Conservation (phyloP, 2,113 vertebrate genomes). For the Aleadryas rufinucha region DNA sequence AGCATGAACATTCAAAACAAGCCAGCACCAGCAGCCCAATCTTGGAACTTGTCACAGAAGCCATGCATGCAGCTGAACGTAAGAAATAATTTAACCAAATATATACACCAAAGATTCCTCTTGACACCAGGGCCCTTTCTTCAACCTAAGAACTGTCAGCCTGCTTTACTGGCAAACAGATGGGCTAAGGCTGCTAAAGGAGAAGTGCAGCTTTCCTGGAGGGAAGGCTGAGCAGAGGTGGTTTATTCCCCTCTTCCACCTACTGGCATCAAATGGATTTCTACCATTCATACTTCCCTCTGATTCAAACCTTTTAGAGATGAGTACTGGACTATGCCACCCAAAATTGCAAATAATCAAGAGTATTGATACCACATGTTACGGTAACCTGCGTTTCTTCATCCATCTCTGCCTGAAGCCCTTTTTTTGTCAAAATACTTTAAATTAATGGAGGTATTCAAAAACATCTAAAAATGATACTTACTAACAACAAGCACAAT, state of each 20-base stretch:
- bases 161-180: not conserved
- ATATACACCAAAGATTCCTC: not conserved
- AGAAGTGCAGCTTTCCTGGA: not conserved
- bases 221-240: not conserved
- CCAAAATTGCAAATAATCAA: not conserved
- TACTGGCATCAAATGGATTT: not conserved
- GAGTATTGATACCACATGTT: not conserved
- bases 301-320: not conserved
- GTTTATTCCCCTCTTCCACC: not conserved
- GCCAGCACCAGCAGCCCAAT: not conserved
- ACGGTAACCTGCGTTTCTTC: not conserved
- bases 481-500: not conserved
- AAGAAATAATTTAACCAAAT: not conserved
- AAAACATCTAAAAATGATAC: not conserved
- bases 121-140: not conserved
- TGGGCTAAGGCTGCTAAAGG: fast-evolving
- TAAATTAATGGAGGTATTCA: not conserved
- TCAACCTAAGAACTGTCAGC: not conserved
- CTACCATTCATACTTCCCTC: not conserved
- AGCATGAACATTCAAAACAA: not conserved
- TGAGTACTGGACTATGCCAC: not conserved
- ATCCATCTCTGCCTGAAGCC: not conserved
- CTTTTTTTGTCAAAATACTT: not conserved
- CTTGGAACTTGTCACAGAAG: not conserved
- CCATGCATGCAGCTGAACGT: not conserved